phyloP scores from a whole-genome alignment of 2,113 vertebrate genomes.

The Phoenicopterus ruber region DNA sequence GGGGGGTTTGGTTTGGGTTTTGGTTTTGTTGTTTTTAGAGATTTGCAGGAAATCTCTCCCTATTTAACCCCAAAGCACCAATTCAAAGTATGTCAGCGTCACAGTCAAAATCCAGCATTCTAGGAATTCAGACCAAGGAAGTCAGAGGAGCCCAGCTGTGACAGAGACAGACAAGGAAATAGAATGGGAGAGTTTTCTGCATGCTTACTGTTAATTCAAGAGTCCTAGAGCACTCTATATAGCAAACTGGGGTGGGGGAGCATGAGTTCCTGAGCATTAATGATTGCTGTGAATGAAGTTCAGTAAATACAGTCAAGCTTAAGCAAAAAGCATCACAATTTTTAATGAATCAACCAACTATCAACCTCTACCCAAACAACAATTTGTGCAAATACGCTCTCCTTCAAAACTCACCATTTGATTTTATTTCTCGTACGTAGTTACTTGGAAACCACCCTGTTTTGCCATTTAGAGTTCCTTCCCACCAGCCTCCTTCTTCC shows the following conservation, averaged over 20 bases:
- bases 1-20: accelerated
- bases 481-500: constrained; percentile 99
- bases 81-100: neutral
- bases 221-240: neutral
- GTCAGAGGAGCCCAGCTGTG: neutral
- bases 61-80: neutral
- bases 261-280: neutral
- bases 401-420: constrained; percentile 82
- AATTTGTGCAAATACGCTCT: neutral
- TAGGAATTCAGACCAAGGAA: neutral
- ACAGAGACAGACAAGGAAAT: neutral
- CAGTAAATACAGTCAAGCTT: neutral
- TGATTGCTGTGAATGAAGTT: neutral
- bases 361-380: neutral
- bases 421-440: constrained; percentile 95
- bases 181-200: neutral
- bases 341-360: neutral
- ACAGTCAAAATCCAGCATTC: neutral
- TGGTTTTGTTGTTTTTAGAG: neutral
- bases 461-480: constrained; percentile 87
- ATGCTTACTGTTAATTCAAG: neutral
- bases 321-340: neutral
- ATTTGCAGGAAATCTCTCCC: neutral
- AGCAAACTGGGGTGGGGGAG: neutral
- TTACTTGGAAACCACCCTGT: constrained; percentile 99